phyloP scores from a whole-genome alignment of 2,797 vertebrate genomes.

The Lates japonicus region DNA sequence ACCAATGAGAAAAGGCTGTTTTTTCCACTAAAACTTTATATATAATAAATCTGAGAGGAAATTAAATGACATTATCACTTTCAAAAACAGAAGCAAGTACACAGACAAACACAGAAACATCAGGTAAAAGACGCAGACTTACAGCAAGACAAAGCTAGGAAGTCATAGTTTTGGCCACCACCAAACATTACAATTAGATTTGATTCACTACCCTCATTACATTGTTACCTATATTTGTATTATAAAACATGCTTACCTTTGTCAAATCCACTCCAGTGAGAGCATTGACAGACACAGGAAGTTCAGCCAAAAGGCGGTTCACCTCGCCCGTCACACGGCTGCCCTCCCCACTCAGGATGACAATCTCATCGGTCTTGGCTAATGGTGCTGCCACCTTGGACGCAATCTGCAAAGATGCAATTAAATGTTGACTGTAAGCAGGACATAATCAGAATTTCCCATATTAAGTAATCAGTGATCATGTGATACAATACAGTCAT shows the following conservation, averaged over 20 bases:
- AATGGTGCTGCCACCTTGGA: constrained; percentile 92
- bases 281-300: constrained; percentile 84
- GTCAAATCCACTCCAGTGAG: constrained; percentile 94
- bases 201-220: not conserved
- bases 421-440: not conserved
- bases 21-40: not conserved
- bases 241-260: constrained; percentile 85
- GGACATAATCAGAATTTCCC: not conserved
- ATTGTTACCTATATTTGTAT: not conserved
- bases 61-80: too few relatives aligned
- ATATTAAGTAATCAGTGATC: not conserved
- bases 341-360: constrained; percentile 92
- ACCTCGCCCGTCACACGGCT: constrained; percentile 28
- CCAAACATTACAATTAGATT: not conserved
- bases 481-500: not conserved
- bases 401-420: constrained; percentile 86
- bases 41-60: too few relatives aligned
- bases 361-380: constrained; percentile 91
- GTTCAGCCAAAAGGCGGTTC: not conserved
- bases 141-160: not conserved
- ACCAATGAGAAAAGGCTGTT: not conserved
- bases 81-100: not conserved
- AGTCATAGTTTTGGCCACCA: too few relatives aligned
- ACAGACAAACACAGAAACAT: not conserved
- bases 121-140: not conserved